These are phyloP conservation scores for Xylocampa areola DNA, from an alignment of 2,888 invertebrate genomes.

Conservation along the genomic window DNA sequence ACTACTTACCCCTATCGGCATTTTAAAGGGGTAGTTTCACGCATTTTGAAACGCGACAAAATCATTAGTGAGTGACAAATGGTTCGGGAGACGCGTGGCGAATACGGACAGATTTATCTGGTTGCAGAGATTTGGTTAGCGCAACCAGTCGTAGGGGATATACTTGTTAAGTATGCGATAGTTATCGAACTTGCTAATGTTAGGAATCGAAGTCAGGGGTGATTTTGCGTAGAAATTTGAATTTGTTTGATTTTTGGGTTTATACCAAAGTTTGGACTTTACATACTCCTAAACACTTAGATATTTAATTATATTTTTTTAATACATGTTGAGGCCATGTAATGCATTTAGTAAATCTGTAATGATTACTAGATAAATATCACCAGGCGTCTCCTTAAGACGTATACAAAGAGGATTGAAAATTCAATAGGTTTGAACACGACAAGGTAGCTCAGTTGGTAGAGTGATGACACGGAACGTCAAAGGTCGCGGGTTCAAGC, in stretches of 20 bases:
- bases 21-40: conserved; percentile 49
- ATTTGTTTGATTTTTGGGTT: background rate
- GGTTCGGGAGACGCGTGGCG: conserved; percentile 50
- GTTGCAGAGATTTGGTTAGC: conserved; percentile 42
- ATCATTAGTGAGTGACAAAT: conserved; percentile 64
- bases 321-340: too few relatives aligned
- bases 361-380: too few relatives aligned
- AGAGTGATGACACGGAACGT: too few relatives aligned
- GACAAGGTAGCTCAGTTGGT: too few relatives aligned
- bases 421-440: too few relatives aligned
- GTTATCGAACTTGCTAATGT: conserved; percentile 25
- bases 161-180: conserved; percentile 24
- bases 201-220: background rate
- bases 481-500: too few relatives aligned
- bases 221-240: background rate
- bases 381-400: too few relatives aligned
- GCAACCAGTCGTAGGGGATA: conserved; percentile 26
- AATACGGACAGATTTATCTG: conserved; percentile 51
- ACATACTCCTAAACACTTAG: too few relatives aligned
- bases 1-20: conserved; percentile 24
- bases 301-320: too few relatives aligned
- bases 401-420: too few relatives aligned
- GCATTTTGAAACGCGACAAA: conserved; percentile 40
- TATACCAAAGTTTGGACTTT: too few relatives aligned
- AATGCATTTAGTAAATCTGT: too few relatives aligned